A percentile compares a stretch with the other conserved stretches of the same genome.
Conservation (phyloP, 53 echinoderm and acorn worm genomes). For the Mesocentrotus franciscanus region DNA sequence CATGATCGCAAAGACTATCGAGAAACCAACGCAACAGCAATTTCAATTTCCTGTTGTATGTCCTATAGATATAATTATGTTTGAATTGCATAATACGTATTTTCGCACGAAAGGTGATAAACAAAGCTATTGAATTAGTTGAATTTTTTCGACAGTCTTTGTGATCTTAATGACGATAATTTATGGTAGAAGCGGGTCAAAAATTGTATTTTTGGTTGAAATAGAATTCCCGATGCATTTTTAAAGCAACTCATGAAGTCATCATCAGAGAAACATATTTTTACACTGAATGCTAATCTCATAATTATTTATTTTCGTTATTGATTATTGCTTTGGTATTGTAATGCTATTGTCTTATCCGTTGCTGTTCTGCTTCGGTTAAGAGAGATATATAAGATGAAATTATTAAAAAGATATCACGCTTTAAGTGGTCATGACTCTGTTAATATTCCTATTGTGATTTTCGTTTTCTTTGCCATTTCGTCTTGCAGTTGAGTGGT, state of each 20-base stretch:
- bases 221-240: not conserved
- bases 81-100: no score
- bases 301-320: not conserved
- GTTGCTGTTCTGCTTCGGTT: not conserved
- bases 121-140: no score
- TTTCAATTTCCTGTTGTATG: no score
- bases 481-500: not conserved
- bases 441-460: not conserved
- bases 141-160: no score
- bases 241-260: not conserved
- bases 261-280: not conserved
- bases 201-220: not conserved
- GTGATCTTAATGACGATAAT: not conserved
- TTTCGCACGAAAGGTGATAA: no score
- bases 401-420: constrained; percentile 27
- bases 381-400: not conserved
- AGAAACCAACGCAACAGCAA: no score
- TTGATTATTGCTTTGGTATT: not conserved
- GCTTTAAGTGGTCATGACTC: constrained; percentile 21
- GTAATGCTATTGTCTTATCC: constrained; percentile 3
- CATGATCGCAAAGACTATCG: no score
- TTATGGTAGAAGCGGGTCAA: not conserved
- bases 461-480: not conserved
- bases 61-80: no score
- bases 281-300: not conserved